These are phyloP conservation scores for Hyphantria cunea DNA, from an alignment of 1,140 invertebrate genomes.

Conservation along the genomic window DNA sequence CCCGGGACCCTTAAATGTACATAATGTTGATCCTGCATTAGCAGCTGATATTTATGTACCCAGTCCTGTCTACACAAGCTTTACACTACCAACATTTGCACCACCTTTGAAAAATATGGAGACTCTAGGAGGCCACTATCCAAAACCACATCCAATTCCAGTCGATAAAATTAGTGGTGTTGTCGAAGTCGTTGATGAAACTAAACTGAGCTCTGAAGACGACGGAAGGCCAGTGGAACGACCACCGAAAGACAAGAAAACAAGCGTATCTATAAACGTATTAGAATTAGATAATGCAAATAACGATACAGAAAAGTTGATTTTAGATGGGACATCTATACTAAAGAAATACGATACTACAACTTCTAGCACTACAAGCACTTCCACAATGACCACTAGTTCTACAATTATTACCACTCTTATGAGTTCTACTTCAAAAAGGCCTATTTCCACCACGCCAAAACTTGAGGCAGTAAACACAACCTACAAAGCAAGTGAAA, in stretches of 20 bases:
- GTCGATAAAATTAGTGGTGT: slow-evolving; percentile 85
- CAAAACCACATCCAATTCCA: slow-evolving; percentile 84
- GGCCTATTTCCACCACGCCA: slow-evolving; percentile 2
- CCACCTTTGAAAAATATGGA: slow-evolving; percentile 78
- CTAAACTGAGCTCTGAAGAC: slow-evolving; percentile 48
- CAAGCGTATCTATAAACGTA: slow-evolving; percentile 73
- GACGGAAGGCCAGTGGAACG: slow-evolving; percentile 74
- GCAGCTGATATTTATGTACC: slow-evolving; percentile 68
- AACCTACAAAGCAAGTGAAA: slow-evolving; percentile 21
- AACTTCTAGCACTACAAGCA: slow-evolving; percentile 7
- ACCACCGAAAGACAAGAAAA: slow-evolving; percentile 76
- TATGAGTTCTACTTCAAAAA: not conserved
- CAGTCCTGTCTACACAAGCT: slow-evolving; percentile 85
- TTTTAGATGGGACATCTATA: slow-evolving; percentile 72
- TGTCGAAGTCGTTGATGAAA: slow-evolving; percentile 55
- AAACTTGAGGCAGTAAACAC: slow-evolving; percentile 28
- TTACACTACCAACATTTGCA: slow-evolving; percentile 84
- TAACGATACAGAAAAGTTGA: slow-evolving; percentile 64
- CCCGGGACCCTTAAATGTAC: slow-evolving; percentile 47
- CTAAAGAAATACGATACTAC: slow-evolving; percentile 63
- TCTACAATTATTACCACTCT: slow-evolving; percentile 15
- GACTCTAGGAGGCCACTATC: slow-evolving; percentile 79
- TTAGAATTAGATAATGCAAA: slow-evolving; percentile 58
- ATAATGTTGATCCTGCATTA: slow-evolving; percentile 66
- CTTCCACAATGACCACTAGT: slow-evolving; percentile 2